phyloP scores from a whole-genome alignment of 2,888 invertebrate species.

The Microchrysa polita region DNA sequence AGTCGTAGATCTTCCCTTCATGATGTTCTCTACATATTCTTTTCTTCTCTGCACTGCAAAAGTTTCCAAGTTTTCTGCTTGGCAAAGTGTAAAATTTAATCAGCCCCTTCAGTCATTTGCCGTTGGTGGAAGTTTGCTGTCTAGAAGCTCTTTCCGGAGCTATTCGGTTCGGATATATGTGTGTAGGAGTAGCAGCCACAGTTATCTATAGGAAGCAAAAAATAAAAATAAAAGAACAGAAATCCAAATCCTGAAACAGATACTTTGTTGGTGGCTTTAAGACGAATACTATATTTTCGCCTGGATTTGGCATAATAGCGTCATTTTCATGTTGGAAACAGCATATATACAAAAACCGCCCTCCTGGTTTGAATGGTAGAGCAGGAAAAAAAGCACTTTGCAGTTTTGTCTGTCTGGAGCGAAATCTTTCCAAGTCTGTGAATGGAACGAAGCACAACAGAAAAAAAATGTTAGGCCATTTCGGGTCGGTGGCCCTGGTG shows the following conservation, averaged over 20 bases:
- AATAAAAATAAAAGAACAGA: too few relatives aligned
- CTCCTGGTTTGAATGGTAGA: too few relatives aligned
- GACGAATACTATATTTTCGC: background rate
- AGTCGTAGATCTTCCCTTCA: constrained; percentile 15
- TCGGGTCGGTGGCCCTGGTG: constrained; percentile 11
- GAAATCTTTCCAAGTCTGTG: background rate
- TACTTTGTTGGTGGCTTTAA: background rate
- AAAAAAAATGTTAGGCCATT: background rate
- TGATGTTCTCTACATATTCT: background rate
- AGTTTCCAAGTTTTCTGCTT: constrained; percentile 46
- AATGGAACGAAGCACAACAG: too few relatives aligned
- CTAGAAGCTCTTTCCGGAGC: too few relatives aligned
- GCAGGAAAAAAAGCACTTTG: too few relatives aligned
- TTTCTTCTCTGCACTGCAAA: background rate
- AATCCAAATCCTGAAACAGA: background rate
- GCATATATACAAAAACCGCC: too few relatives aligned
- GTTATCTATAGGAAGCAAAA: too few relatives aligned
- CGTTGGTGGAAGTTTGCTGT: background rate
- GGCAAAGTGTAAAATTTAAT: constrained; percentile 47
- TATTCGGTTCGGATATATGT: background rate
- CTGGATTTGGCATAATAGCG: background rate
- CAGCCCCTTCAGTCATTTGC: constrained; percentile 41
- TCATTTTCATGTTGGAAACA: background rate
- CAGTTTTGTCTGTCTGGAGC: too few relatives aligned
- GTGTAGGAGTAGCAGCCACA: too few relatives aligned